phyloP scores from a whole-genome alignment of 2,113 vertebrate genomes.

The Okapia johnstoni region DNA sequence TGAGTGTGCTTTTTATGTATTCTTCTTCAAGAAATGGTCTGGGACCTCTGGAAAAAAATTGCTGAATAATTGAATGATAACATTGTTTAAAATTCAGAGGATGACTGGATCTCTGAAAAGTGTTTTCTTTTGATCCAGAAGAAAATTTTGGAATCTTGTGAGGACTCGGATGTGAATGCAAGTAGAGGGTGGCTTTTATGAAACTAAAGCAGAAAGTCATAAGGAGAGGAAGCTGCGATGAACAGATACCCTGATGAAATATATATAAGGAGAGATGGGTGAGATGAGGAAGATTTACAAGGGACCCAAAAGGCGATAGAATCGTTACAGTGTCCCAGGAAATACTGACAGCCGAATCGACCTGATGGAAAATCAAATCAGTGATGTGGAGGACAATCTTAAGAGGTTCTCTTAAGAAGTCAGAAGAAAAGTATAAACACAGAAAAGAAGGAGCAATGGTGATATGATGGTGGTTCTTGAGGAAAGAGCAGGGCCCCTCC shows the following conservation, averaged over 20 bases:
- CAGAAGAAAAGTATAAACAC: not conserved
- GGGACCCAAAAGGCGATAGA: not conserved
- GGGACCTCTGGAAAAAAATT: not conserved
- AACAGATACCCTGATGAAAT: not conserved
- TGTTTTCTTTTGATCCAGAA: not conserved
- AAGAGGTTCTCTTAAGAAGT: not conserved
- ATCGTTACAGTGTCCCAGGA: not conserved
- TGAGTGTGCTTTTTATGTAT: not conserved
- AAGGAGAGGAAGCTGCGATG: not conserved
- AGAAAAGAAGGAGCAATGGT: not conserved
- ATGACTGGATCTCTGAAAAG: not conserved
- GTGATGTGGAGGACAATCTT: not conserved
- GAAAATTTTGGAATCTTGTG: not conserved
- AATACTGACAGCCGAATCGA: not conserved
- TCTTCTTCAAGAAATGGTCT: conserved; percentile 10
- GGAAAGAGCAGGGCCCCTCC: not conserved
- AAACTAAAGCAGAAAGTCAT: not conserved
- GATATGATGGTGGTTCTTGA: not conserved
- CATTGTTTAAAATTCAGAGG: not conserved
- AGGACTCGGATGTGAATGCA: not conserved
- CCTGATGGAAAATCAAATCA: not conserved
- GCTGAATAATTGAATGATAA: not conserved
- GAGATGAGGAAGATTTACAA: not conserved
- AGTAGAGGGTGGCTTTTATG: not conserved
- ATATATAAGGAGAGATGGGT: not conserved